Evolutionary conservation across 2,113 vertebrate genomes (phyloP).

Genomic region (Tachycineta bicolor): DNA sequence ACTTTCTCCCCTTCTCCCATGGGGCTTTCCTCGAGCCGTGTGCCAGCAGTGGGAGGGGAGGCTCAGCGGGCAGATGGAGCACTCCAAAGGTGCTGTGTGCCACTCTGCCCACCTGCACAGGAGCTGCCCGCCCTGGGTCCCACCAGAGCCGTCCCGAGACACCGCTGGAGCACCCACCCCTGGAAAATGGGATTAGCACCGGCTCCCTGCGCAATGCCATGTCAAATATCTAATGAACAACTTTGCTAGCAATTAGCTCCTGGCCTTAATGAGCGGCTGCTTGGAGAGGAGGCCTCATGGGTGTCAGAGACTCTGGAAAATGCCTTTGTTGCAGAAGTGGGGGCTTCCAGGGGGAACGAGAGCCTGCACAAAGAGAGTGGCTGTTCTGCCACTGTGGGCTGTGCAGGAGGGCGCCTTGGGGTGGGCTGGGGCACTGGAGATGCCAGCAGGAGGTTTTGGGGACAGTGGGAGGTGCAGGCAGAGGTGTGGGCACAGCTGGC

Average conservation of each 20-base stretch:
- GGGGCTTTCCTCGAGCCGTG: background rate
- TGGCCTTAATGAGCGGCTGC: background rate
- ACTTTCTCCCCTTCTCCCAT: background rate
- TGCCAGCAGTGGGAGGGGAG: background rate
- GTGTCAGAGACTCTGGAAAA: background rate
- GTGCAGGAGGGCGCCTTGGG: background rate
- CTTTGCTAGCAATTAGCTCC: background rate
- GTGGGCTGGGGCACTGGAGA: background rate
- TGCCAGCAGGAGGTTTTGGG: background rate
- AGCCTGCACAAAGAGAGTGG: no score
- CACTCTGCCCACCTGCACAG: accelerated
- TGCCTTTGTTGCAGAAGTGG: background rate
- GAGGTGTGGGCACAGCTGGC: background rate
- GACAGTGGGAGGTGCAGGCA: background rate
- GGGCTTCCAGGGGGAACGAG: accelerated
- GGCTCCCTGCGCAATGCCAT: background rate
- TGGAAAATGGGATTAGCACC: background rate
- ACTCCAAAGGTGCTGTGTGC: background rate
- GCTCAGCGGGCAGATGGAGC: background rate
- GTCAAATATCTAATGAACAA: background rate
- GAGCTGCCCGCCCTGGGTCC: no score
- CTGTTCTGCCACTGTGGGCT: background rate
- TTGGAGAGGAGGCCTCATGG: background rate
- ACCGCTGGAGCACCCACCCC: background rate
- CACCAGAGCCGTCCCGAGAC: background rate